These are phyloP conservation scores for Enteromius mattozi DNA, from an alignment of 2,797 vertebrate genomes.

Conservation along the genomic window DNA sequence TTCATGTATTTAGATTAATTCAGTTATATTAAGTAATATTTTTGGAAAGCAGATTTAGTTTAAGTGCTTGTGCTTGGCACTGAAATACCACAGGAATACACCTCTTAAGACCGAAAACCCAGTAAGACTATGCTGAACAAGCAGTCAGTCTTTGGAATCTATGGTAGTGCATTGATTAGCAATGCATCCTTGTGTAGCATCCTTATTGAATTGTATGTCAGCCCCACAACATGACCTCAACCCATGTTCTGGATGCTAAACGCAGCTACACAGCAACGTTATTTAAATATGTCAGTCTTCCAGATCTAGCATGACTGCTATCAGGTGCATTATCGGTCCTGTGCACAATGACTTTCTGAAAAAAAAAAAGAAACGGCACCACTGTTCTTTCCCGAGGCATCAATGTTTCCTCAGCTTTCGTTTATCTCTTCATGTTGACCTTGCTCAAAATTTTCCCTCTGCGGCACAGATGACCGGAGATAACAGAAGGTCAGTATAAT, in stretches of 20 bases:
- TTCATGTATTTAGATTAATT: not conserved
- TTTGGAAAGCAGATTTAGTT: not conserved
- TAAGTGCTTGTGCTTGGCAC: not conserved
- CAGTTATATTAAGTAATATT: not conserved
- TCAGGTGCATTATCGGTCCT: slow-evolving; percentile 53
- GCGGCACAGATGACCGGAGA: slow-evolving; percentile 73
- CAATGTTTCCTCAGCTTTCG: slow-evolving; percentile 39
- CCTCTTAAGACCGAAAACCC: slow-evolving; percentile 36
- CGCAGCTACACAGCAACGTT: not conserved
- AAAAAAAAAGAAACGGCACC: slow-evolving; percentile 61
- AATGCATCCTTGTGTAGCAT: slow-evolving; percentile 33
- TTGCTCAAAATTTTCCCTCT: slow-evolving; percentile 69
- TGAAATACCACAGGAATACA: not conserved
- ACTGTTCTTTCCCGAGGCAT: slow-evolving; percentile 65
- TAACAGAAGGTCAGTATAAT: slow-evolving; percentile 75
- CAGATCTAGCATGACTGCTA: slow-evolving; percentile 61
- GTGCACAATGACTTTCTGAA: slow-evolving; percentile 56
- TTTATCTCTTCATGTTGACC: slow-evolving; percentile 73
- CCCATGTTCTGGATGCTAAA: not conserved
- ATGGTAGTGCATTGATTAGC: slow-evolving; percentile 52
- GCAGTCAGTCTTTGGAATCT: slow-evolving; percentile 53
- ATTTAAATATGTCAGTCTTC: slow-evolving; percentile 53
- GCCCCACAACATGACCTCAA: slow-evolving; percentile 2
- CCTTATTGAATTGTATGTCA: slow-evolving; percentile 39
- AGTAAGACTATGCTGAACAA: slow-evolving; percentile 44